A percentile compares a stretch with the other conserved stretches of the same genome.
Conservation (phyloP, 2,797 vertebrate species). For the Gymnoscopelus braueri region DNA sequence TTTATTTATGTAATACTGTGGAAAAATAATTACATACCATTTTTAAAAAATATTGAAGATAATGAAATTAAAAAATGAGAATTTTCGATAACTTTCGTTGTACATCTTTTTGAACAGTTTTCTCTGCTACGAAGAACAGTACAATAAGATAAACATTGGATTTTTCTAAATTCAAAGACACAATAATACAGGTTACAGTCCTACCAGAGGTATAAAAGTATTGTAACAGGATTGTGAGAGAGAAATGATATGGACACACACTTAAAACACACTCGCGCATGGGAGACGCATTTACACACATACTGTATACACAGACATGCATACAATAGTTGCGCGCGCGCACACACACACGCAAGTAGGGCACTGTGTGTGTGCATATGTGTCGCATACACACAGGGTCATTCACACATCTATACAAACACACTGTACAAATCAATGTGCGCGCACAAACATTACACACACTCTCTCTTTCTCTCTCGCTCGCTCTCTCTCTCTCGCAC, state of each 20-base stretch:
- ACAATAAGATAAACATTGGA: conserved; percentile 85
- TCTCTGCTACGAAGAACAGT: conserved; percentile 87
- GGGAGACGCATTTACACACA: conserved; percentile 42
- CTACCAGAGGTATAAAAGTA: conserved; percentile 89
- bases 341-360: conserved; percentile 45
- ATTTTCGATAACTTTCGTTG: conserved; percentile 80
- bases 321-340: conserved; percentile 58
- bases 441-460: conserved; percentile 39
- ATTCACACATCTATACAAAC: conserved; percentile 74
- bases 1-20: conserved; percentile 89
- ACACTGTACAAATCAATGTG: conserved; percentile 78
- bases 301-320: conserved; percentile 49
- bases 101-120: conserved; percentile 82
- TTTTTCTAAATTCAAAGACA: conserved; percentile 84
- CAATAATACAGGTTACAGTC: conserved; percentile 87
- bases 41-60: conserved; percentile 87
- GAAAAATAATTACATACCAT: conserved; percentile 90
- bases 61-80: conserved; percentile 85
- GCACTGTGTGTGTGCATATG: conserved; percentile 46
- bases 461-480: conserved; percentile 42
- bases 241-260: conserved; percentile 82
- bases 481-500: conserved; percentile 37
- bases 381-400: conserved; percentile 46
- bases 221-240: conserved; percentile 82
- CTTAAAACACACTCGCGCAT: conserved; percentile 60